Base-by-base conservation (phyloP, 2,888 invertebrate genomes). In the Clostera curtula region DNA sequence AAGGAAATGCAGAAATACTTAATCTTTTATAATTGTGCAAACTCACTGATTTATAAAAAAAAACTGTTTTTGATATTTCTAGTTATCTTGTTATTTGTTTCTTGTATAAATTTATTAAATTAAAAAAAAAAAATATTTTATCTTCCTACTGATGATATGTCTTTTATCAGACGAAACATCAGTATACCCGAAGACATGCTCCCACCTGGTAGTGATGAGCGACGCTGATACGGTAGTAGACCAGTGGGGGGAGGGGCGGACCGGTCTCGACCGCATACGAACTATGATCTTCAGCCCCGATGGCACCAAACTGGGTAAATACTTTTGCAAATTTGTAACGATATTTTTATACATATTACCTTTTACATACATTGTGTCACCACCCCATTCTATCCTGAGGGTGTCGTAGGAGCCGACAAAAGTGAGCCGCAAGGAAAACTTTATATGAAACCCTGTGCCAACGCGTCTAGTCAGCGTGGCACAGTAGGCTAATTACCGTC, bases 221-320 rank as follows among this genome's bases (percentile, higher is more conserved):
- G 69, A 72, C 21, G 58, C 69, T 0, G 46, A 68, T 14, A 70
- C 69, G 0, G 69, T 80, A 12, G 82, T 83, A 28, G 84, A 85
- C 49, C 71, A 73, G 31, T 74, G 76, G 66, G 74, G 72, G 1
- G 70, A 70, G 7, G 70, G 66, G 1, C 51, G 56, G 13, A 37
- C 40, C 1, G 60, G 60, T 0, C 43, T 75, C 19, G 75, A 80
- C 45, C 58, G 76, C 3, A 64, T 83, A 2, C 43, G 74, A 31
- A 77, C 77, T 2, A 77, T 85, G 75, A 61, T 84, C 21, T 82
- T 84, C 49, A 84, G 71, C 31, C 82, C 84, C 1, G 84, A 84
- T 32, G 85, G 82, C 1, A 77, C 80, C 2, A 82, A 82, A 42
- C 70, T 85, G 31, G 84, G 84, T 83, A 53, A 56, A 34, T 25